Base-by-base conservation (phyloP, 2,113 vertebrate genomes). In the Plecotus auritus region DNA sequence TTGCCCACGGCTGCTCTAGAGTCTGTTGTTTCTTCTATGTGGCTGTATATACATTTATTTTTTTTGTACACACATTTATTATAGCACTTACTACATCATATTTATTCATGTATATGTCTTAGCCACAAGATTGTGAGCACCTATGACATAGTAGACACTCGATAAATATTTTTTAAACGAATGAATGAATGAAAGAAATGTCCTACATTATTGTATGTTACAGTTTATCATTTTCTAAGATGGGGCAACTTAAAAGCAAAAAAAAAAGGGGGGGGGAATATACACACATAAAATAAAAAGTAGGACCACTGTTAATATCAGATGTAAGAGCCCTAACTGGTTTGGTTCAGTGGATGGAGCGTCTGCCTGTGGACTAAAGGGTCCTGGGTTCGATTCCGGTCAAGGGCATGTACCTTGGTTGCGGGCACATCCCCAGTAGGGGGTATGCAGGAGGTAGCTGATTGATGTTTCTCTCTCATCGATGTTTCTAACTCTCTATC, bases 111-210 rank as follows among this genome's bases (percentile, higher is more conserved):
- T 78, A 49, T 16, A 22, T 78, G 22, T 88, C n/a, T 88, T 84
- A 51, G 77, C 59, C 49, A 51, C n/a, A 88, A 69, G 26, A 85
- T 10, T 78, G 30, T 76, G 14, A 93, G 11, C 28, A 70, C 40
- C 40, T 70, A 49, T 85, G 26, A 80, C 73, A 94, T 61, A 61
- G 77, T 40, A 92, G n/a, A 59, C 59, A 70, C 61, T 88, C 47
- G n/a, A 28, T 76, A 91, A 84, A 40, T 37, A 47, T 37, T 86
- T 91, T 85, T 91, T 59, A 77, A 92, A 70, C n/a, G 40, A 4
- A 64, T 83, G 78, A 78, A 69, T 87, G 32, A 74, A 30, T 95
- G 67, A 91, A 95, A 76, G 26, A 83, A 92, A 40, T 69, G n/a
- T 66, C 30, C 30, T 88, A 76, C 23, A 69, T 78, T 83, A 69